Evolutionary conservation across 1,140 invertebrate species (phyloP).

Genomic region (Venturia canescens): DNA sequence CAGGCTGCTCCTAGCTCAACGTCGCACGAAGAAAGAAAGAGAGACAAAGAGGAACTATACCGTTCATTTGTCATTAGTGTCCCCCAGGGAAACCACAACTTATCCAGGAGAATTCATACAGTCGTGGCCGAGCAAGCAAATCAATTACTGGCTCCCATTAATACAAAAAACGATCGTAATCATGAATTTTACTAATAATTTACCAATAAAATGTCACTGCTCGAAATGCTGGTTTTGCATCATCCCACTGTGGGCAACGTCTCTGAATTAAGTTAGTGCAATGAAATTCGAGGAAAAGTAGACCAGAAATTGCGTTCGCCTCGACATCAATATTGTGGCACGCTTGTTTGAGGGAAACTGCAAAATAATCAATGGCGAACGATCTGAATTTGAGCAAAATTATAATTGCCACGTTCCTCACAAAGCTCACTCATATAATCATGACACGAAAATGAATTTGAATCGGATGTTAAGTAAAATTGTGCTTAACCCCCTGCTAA

Average conservation of each 20-base stretch:
- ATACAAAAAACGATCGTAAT: background rate
- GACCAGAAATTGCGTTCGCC: too few relatives aligned
- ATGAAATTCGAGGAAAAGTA: too few relatives aligned
- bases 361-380: background rate
- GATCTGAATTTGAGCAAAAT: background rate
- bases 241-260: too few relatives aligned
- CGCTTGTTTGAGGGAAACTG: background rate
- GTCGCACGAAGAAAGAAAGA: background rate
- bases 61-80: conserved; percentile 22
- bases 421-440: background rate
- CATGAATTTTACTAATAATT: background rate
- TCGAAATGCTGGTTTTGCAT: too few relatives aligned
- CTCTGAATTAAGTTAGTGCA: too few relatives aligned
- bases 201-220: background rate
- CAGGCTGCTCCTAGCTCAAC: background rate
- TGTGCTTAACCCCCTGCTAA: background rate
- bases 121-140: background rate
- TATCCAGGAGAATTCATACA: conserved; percentile 13
- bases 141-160: background rate
- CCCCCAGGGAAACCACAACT: background rate
- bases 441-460: background rate
- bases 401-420: background rate
- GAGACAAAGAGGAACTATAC: background rate
- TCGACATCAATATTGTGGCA: background rate
- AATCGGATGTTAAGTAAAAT: background rate